Evolutionary conservation across 1,140 invertebrate genomes (phyloP), one percentile per base, ranked within the genome.

Genomic region (Mylabris phalerata): DNA sequence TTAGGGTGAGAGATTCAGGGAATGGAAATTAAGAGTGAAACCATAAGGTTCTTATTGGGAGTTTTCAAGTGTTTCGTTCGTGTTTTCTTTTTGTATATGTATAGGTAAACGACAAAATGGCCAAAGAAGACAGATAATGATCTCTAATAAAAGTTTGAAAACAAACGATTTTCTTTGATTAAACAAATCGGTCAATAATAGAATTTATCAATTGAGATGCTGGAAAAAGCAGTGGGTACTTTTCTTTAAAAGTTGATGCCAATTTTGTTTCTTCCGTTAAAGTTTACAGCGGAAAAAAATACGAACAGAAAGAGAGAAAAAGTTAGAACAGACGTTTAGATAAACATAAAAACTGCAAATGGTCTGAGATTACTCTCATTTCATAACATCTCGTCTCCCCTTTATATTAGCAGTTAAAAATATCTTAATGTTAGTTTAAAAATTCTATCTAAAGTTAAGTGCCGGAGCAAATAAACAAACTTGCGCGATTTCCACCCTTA

Each of bases 371-470:
- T 68, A 70, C 63, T 67, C 54, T 55, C 64, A 64, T 64, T 64
- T 63, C 65, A 65, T 65, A 67, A 67, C 55, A 62, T 65, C 57
- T 60, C 48, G 50, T 50, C 52, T 61, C 62, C 64, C 69, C 59
- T 71, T 71, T 68, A 67, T 67, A 63, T 64, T 64, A 62, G 61
- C 63, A 68, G 67, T 71, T 71, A 71, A 71, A 71, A 71, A 71
- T 70, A 71, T 71, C 69, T 71, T 71, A 71, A 71, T 71, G 69
- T 71, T 63, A 71, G 66, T 71, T 71, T 71, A 71, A 19, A 32
- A 71, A 71, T 69, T 71, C 69, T 68, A 69, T 71, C 69, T 71
- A 57, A 57, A 68, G 69, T 71, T 71, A 71, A 71, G 69, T 71
- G 67, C 66, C 63, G 52, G 69, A 7, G 4, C 66, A 69, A 71